Evolutionary conservation across 2,888 invertebrate genomes (phyloP).

Genomic region (Steromphala cineraria): DNA sequence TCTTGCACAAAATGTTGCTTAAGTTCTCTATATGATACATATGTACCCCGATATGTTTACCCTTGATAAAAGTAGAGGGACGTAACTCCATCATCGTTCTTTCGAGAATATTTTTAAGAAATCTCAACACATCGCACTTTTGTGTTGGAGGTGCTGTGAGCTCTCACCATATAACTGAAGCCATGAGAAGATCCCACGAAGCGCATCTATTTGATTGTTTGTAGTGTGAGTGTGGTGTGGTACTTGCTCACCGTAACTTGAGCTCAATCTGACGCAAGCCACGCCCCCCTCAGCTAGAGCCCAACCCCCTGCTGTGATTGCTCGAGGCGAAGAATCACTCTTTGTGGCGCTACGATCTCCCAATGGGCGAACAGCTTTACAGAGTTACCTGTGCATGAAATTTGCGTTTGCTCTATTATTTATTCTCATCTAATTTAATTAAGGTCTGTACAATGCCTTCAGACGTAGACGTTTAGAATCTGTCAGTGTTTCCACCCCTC

Average conservation of each 20-base stretch:
- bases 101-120: too few species aligned
- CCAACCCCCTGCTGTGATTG: slow-evolving; percentile 19
- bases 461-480: neutral
- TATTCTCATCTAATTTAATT: slow-evolving; percentile 46
- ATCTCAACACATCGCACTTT: too few species aligned
- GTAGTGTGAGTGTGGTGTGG: neutral
- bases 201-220: slow-evolving; percentile 18
- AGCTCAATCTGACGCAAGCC: slow-evolving; percentile 36
- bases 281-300: slow-evolving; percentile 11
- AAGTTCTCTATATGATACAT: too few species aligned
- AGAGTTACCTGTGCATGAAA: slow-evolving; percentile 34
- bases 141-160: too few species aligned
- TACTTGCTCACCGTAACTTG: slow-evolving; percentile 31
- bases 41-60: too few species aligned
- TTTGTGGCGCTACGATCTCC: slow-evolving; percentile 33
- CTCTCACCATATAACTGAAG: too few species aligned
- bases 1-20: too few species aligned
- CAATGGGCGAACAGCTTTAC: slow-evolving; percentile 34
- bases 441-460: slow-evolving; percentile 23
- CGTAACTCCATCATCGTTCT: too few species aligned
- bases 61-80: too few species aligned
- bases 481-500: neutral
- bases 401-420: slow-evolving; percentile 38
- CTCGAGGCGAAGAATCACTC: slow-evolving; percentile 28
- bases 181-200: neutral